phyloP scores from a whole-genome alignment of 2,113 vertebrate species.

The Corythoichthys intestinalis region DNA sequence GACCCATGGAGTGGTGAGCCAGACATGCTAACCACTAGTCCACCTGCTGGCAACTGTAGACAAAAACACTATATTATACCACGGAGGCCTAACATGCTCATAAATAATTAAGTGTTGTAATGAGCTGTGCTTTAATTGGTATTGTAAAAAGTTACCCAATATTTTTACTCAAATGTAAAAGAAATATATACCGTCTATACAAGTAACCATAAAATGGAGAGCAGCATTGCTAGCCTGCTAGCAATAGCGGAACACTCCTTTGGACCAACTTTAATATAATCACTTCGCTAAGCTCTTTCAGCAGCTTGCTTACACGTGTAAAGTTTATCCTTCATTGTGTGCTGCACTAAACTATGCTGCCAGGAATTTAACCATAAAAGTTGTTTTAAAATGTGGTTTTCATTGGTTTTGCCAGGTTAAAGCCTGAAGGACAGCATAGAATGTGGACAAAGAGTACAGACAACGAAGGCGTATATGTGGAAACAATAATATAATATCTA shows the following conservation, averaged over 20 bases:
- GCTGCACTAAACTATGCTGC: neutral
- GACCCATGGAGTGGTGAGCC: neutral
- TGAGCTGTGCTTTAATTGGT: neutral
- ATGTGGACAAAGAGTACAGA: neutral
- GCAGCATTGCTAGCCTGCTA: neutral
- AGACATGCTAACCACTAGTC: neutral
- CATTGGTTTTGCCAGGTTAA: neutral
- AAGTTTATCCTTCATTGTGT: neutral
- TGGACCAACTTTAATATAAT: neutral
- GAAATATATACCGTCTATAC: neutral
- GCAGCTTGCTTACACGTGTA: neutral
- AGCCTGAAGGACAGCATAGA: neutral
- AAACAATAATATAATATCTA: slow-evolving; percentile 23
- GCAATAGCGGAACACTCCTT: neutral
- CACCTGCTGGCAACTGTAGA: too few relatives aligned
- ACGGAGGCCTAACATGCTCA: neutral
- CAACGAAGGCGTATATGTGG: neutral
- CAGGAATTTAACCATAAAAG: neutral
- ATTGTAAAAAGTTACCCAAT: neutral
- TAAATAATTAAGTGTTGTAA: neutral
- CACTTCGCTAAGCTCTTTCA: neutral
- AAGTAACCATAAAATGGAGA: neutral
- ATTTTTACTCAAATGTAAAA: neutral
- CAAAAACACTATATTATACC: neutral
- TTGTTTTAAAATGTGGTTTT: neutral